Conservation (phyloP, 1,140 invertebrate species). For the Brachystomella parvula region DNA sequence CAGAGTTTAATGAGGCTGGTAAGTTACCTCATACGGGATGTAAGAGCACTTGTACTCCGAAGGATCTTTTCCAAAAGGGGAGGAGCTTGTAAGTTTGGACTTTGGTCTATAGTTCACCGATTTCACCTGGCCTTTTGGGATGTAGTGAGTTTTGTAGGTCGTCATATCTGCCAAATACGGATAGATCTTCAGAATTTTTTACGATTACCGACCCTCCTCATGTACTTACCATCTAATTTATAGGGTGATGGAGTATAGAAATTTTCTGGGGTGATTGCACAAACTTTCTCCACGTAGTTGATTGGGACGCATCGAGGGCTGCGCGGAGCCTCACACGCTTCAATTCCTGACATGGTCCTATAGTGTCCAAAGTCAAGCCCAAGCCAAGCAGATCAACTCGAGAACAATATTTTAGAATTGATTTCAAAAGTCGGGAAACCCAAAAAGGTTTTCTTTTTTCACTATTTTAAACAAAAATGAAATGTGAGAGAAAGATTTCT, state of each 20-base stretch:
- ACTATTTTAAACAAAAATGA: too few species aligned
- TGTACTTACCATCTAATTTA: neutral
- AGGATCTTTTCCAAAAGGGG: constrained; percentile 1
- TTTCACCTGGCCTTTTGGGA: neutral
- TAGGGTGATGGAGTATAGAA: neutral
- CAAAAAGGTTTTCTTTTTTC: too few species aligned
- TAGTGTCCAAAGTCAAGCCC: too few species aligned
- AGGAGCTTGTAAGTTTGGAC: neutral
- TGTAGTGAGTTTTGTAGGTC: neutral
- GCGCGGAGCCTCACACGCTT: too few species aligned
- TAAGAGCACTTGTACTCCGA: constrained; percentile 7
- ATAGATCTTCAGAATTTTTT: too few species aligned
- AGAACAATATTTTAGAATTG: too few species aligned
- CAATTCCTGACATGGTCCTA: too few species aligned
- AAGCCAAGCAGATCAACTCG: too few species aligned
- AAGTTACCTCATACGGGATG: neutral
- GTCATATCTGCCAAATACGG: neutral
- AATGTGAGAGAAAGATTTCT: too few species aligned
- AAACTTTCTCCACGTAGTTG: neutral
- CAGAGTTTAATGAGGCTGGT: too few species aligned
- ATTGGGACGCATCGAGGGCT: neutral
- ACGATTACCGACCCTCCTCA: too few species aligned
- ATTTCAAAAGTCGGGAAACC: too few species aligned
- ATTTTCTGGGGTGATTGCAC: neutral
- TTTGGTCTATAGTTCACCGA: neutral